These are phyloP conservation scores for Drosophila pseudotakahashii DNA, from an alignment of 2,888 invertebrate genomes.

Conservation along the genomic window DNA sequence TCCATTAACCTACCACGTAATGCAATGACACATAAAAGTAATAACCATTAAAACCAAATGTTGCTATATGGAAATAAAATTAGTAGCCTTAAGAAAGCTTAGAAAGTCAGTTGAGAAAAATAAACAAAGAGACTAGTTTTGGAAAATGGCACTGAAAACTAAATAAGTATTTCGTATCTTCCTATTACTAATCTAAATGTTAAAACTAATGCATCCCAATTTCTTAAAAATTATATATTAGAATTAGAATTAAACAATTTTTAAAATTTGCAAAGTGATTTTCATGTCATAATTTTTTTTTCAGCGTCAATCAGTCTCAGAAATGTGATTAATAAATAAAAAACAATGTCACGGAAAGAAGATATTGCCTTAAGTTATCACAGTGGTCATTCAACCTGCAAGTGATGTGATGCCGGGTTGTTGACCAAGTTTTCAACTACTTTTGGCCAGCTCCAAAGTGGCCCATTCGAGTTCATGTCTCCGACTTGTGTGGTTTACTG, in stretches of 20 bases:
- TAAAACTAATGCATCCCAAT: too few relatives aligned
- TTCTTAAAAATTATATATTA: too few relatives aligned
- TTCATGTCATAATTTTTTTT: too few relatives aligned
- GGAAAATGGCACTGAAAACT: too few relatives aligned
- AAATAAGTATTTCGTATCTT: too few relatives aligned
- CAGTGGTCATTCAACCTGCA: constrained; percentile 69
- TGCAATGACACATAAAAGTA: neutral
- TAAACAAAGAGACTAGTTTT: neutral
- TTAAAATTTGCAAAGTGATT: too few relatives aligned
- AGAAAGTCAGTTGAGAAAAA: neutral
- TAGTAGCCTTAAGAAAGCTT: neutral
- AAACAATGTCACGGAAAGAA: constrained; percentile 15
- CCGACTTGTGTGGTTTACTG: constrained; percentile 49
- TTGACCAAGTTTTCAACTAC: constrained; percentile 59
- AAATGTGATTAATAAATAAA: constrained; percentile 1
- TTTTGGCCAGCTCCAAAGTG: constrained; percentile 13
- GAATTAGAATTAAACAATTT: neutral
- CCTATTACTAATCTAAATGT: too few relatives aligned
- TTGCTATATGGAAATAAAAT: neutral
- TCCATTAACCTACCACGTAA: constrained; percentile 9
- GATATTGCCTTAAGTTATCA: constrained; percentile 9
- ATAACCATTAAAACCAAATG: constrained; percentile 14
- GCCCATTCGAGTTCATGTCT: constrained; percentile 9
- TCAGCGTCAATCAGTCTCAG: neutral
- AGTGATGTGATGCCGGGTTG: constrained; percentile 27